Base-by-base conservation (phyloP, 2,888 invertebrate genomes). In the Phyto melanocephala region DNA sequence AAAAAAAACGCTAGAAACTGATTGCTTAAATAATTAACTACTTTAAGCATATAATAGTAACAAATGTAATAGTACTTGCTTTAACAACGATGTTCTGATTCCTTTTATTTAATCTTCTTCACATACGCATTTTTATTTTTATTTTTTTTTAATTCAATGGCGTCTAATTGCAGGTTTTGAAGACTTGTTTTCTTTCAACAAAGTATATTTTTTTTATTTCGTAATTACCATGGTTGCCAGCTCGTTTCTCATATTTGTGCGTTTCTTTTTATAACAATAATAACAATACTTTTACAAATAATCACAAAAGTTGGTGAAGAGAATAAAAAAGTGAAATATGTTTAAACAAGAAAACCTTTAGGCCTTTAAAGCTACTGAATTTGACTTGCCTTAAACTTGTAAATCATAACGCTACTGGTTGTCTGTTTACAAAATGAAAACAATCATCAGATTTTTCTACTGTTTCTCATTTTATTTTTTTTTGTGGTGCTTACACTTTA, bases 161-260 rank as follows among this genome's bases (percentile, higher is more conserved):
- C 82, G 78, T 82, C 75, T 82, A 82, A 82, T 82, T 82, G 65
- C 47, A 76, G 82, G 71, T 52, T 40, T 82, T 42, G 60, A 60
- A 45, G n/a, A 40, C 70, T 62, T 67, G 45, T 71, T 79, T 60
- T 78, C 22, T 17, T 40, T 22, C 28, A 13, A n/a, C 11, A 37
- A 67, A 67, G 15, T 24, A 54, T 24, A 50, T 8, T 42, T 62
- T 65, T 28, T 71, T 74, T 24, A 52, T 60, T 22, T 54, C 70
- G 71, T 60, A 70, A 75, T 75, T 75, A 71, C 70, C 40, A 63
- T 75, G 70, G 68, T 63, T 56, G 47, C 63, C 74, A 70, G 37
- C 50, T 60, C 65, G 60, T 58, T 60, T 71, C 37, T 58, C 33
- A 22, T 28, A 35, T 42, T 15, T n/a, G n/a, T n/a, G n/a, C n/a